phyloP scores from a whole-genome alignment of 1,140 invertebrate species.

The Tyrophagus putrescentiae region DNA sequence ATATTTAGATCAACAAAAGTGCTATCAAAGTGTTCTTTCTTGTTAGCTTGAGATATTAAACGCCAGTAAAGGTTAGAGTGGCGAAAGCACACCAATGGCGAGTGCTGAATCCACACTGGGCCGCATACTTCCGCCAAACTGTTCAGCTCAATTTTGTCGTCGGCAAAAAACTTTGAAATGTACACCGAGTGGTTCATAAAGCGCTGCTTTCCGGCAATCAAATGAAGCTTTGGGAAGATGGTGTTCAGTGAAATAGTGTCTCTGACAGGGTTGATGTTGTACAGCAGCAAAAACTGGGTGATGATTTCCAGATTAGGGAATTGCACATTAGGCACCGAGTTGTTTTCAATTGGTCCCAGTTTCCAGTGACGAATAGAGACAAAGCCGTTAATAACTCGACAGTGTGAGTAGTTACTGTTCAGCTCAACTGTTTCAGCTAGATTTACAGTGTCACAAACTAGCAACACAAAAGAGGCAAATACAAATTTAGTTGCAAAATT shows the following conservation, averaged over 20 bases:
- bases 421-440: too few species aligned
- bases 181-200: neutral
- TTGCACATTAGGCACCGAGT: neutral
- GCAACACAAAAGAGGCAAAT: too few species aligned
- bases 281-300: neutral
- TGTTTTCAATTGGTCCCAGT: neutral
- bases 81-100: neutral
- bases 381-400: neutral
- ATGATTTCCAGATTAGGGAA: slow-evolving; percentile 6
- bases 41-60: neutral
- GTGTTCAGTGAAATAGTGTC: neutral
- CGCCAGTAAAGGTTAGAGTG: slow-evolving; percentile 6
- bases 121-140: neutral
- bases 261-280: neutral
- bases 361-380: slow-evolving; percentile 1
- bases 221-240: neutral
- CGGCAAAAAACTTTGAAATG: neutral
- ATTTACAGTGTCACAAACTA: too few species aligned
- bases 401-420: slow-evolving; percentile 1
- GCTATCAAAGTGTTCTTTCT: neutral
- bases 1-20: neutral
- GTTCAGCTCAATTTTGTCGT: neutral
- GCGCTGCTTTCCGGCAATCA: neutral
- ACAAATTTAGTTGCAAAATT: too few species aligned
- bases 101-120: neutral